Conservation (phyloP, 2,888 invertebrate species). For the Caenorhabditis sulstoni region DNA sequence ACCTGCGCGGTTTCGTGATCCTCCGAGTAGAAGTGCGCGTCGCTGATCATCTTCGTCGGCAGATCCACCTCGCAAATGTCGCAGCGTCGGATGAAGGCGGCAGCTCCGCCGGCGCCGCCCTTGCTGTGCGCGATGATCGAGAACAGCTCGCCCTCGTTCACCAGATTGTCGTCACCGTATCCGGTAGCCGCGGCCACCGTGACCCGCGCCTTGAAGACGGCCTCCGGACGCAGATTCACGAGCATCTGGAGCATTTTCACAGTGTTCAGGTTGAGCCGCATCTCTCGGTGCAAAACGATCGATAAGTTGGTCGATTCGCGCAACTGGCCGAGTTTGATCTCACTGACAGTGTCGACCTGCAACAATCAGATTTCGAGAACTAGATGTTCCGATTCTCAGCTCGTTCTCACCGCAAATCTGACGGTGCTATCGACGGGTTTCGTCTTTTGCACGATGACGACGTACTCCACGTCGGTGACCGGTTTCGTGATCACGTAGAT, state of each 20-base stretch:
- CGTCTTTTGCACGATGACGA: constrained; percentile 49
- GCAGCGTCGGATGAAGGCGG: constrained; percentile 45
- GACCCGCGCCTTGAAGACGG: constrained; percentile 9
- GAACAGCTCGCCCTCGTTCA: constrained; percentile 27
- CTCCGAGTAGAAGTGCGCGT: constrained; percentile 65
- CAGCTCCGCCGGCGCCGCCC: constrained; percentile 9
- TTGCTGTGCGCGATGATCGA: constrained; percentile 31
- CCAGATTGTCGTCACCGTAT: not conserved
- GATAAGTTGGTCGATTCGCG: constrained; percentile 32
- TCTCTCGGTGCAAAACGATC: constrained; percentile 48
- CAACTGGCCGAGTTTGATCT: constrained; percentile 37
- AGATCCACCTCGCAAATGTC: constrained; percentile 66
- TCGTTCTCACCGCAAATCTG: constrained; percentile 45
- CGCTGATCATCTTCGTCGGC: constrained; percentile 45
- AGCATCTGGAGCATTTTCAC: constrained; percentile 37
- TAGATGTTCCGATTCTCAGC: not conserved
- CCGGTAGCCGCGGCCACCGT: not conserved
- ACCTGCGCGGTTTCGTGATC: constrained; percentile 69
- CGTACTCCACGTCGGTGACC: constrained; percentile 44
- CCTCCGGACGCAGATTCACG: not conserved
- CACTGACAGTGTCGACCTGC: constrained; percentile 46
- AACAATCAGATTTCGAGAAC: constrained; percentile 3
- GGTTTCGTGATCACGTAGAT: constrained; percentile 63
- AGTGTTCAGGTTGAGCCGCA: constrained; percentile 49
- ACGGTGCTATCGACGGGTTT: constrained; percentile 44